phyloP scores from a whole-genome alignment of 1,140 invertebrate genomes.

The Holcopasites calliopsidis region DNA sequence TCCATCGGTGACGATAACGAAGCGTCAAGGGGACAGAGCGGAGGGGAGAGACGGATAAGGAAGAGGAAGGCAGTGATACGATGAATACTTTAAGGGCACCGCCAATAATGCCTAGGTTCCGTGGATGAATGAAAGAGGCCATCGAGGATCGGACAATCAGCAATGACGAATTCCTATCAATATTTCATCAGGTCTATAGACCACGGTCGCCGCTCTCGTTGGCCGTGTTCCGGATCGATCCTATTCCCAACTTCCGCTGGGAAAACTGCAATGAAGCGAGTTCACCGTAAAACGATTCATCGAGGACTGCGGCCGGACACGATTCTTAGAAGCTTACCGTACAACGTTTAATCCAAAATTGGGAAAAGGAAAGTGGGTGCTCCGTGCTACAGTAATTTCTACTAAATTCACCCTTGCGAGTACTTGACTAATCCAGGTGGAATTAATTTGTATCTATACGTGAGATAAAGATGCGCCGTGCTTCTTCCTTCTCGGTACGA shows the following conservation, averaged over 20 bases:
- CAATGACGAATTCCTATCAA: constrained; percentile 72
- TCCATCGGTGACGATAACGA: constrained; percentile 42
- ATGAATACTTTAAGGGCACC: constrained; percentile 65
- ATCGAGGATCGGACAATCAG: constrained; percentile 58
- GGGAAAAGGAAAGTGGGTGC: no score
- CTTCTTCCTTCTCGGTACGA: neutral
- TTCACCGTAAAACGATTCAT: constrained; percentile 2
- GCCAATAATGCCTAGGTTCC: constrained; percentile 41
- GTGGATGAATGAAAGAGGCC: constrained; percentile 59
- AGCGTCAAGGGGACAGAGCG: constrained; percentile 8
- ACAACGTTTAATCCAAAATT: no score
- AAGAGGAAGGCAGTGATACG: neutral
- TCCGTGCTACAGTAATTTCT: no score
- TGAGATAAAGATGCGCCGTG: no score
- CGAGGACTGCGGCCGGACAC: neutral
- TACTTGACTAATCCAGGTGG: no score
- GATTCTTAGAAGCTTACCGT: neutral
- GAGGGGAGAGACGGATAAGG: neutral
- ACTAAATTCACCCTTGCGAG: no score
- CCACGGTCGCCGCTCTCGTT: constrained; percentile 28
- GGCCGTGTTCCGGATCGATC: constrained; percentile 49
- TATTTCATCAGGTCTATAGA: constrained; percentile 68
- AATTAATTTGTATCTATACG: no score
- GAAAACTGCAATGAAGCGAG: constrained; percentile 29
- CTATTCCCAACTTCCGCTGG: constrained; percentile 6